Percentiles rank a stretch among this genome's conserved stretches.
These are phyloP conservation scores for Xenopus borealis DNA, from an alignment of 2,113 vertebrate genomes.

Conservation along the genomic window DNA sequence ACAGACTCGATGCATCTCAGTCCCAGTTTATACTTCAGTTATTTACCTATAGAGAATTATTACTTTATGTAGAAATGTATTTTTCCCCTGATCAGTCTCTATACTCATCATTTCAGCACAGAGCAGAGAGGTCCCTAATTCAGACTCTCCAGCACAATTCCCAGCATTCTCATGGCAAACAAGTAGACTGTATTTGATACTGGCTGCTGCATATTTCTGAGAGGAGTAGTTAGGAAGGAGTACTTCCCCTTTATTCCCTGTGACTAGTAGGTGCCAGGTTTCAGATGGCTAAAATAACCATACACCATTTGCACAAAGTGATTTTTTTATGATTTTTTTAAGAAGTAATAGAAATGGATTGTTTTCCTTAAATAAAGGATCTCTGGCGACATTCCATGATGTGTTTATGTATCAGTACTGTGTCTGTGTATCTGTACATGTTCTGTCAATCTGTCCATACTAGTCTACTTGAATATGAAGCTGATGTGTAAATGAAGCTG, in stretches of 20 bases:
- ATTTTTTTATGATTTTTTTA: not conserved
- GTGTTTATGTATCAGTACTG: conserved; percentile 26
- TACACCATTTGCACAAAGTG: not conserved
- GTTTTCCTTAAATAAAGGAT: not conserved
- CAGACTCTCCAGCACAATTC: no score
- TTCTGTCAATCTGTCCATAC: conserved; percentile 50
- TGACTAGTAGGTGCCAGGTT: not conserved
- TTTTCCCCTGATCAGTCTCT: no score
- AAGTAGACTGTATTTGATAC: not conserved
- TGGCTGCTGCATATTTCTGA: not conserved
- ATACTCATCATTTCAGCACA: no score
- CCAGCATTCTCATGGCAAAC: no score
- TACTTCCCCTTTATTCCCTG: not conserved
- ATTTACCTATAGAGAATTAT: no score
- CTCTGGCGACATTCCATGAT: not conserved
- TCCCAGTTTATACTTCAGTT: no score
- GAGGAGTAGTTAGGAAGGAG: not conserved
- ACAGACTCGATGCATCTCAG: no score
- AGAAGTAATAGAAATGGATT: not conserved
- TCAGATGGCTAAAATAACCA: not conserved
- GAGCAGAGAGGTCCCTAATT: no score
- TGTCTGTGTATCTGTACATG: conserved; percentile 15
- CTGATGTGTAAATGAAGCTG: conserved; percentile 59
- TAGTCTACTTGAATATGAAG: conserved; percentile 66
- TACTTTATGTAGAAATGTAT: no score